phyloP scores from a whole-genome alignment of 2,888 invertebrate genomes.

The Polyploca ridens region DNA sequence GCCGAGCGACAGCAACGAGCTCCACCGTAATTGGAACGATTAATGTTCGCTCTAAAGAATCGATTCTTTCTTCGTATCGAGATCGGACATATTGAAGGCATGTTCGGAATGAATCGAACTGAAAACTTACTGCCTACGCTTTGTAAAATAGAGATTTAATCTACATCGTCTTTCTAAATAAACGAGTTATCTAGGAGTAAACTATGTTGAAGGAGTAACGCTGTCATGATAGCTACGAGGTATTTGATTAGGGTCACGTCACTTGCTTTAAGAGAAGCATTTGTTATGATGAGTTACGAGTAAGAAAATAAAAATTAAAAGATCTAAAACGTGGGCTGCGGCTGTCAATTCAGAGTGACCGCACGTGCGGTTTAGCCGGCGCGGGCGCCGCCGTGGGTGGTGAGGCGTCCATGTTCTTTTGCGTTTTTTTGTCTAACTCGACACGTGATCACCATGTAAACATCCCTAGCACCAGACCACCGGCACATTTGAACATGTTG shows the following conservation, averaged over 20 bases:
- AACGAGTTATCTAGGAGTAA: constrained; percentile 15
- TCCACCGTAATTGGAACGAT: constrained; percentile 73
- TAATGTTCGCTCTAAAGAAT: constrained; percentile 63
- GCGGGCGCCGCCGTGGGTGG: constrained; percentile 46
- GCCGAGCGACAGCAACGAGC: constrained; percentile 49
- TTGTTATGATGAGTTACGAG: background rate
- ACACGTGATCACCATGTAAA: constrained; percentile 59
- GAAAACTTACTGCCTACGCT: constrained; percentile 48
- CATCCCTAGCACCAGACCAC: constrained; percentile 44
- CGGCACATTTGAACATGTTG: constrained; percentile 21
- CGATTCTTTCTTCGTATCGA: constrained; percentile 70
- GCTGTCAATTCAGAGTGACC: constrained; percentile 39
- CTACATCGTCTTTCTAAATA: constrained; percentile 30
- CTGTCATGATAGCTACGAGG: constrained; percentile 1
- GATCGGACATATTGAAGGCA: constrained; percentile 65
- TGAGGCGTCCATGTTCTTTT: constrained; percentile 18
- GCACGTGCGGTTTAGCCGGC: constrained; percentile 44
- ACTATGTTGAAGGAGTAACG: background rate
- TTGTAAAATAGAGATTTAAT: constrained; percentile 55
- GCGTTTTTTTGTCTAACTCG: constrained; percentile 48
- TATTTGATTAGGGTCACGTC: constrained; percentile 6
- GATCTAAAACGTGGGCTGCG: constrained; percentile 28
- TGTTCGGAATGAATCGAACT: constrained; percentile 61
- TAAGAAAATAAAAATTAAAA: background rate
- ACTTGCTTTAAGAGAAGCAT: background rate